Evolutionary conservation across 2,888 invertebrate species (phyloP).

Genomic region (Drosophila lacicola): DNA sequence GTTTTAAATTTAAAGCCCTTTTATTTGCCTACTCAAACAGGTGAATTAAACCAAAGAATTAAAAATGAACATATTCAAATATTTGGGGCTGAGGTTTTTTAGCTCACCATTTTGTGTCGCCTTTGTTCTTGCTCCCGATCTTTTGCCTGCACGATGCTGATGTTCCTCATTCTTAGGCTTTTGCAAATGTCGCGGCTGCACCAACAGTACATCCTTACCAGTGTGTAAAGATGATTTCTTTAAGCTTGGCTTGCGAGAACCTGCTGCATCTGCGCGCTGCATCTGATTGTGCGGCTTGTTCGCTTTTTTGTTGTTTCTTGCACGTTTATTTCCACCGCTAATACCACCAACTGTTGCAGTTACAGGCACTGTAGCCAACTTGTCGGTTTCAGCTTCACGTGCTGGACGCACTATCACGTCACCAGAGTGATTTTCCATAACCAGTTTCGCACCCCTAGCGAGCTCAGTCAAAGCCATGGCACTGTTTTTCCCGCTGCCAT

Average conservation of each 20-base stretch:
- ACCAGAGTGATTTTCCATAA: constrained; percentile 59
- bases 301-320: constrained; percentile 76
- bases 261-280: constrained; percentile 31
- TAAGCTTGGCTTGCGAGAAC: constrained; percentile 32
- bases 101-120: constrained; percentile 59
- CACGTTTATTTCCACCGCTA: constrained; percentile 38
- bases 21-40: no score
- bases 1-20: no score
- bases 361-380: constrained; percentile 2
- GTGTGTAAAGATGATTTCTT: constrained; percentile 52
- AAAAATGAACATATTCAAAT: not conserved
- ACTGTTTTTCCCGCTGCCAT: constrained; percentile 38
- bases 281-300: constrained; percentile 63
- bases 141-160: constrained; percentile 73
- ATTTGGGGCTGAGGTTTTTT: not conserved
- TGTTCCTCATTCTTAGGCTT: constrained; percentile 74
- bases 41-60: no score
- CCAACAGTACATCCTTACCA: constrained; percentile 57
- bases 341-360: constrained; percentile 1
- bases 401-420: constrained; percentile 74
- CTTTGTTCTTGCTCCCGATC: constrained; percentile 65
- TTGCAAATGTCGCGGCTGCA: constrained; percentile 73
- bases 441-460: constrained; percentile 55
- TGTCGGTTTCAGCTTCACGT: constrained; percentile 62
- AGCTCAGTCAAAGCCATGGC: constrained; percentile 24